Conservation (phyloP, 2,888 invertebrate species). For the Drosophila borealis region DNA sequence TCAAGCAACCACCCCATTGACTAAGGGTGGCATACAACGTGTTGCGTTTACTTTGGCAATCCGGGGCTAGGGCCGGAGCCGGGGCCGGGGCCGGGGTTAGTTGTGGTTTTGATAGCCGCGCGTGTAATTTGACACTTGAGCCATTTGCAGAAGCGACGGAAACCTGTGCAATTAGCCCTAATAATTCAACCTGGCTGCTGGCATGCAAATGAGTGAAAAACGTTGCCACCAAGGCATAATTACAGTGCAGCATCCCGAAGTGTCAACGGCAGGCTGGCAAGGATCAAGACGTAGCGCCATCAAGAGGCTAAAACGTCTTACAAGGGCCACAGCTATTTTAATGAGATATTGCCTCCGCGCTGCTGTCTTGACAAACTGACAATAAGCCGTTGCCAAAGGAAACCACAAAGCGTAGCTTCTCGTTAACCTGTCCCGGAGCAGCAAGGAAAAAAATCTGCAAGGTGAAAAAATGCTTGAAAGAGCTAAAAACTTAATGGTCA, state of each 20-base stretch:
- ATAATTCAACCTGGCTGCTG: conserved; percentile 32
- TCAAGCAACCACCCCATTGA: conserved; percentile 53
- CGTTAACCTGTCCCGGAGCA: conserved; percentile 44
- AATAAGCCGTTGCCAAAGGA: conserved; percentile 56
- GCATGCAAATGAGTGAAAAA: conserved; percentile 69
- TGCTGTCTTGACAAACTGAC: conserved; percentile 33
- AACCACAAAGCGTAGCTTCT: conserved; percentile 66
- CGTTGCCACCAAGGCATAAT: conserved; percentile 53
- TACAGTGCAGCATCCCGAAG: conserved; percentile 47
- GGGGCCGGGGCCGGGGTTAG: neutral
- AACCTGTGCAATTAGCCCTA: conserved; percentile 67
- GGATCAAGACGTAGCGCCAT: conserved; percentile 7
- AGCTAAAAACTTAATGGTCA: conserved; percentile 57
- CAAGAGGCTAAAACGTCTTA: conserved; percentile 29
- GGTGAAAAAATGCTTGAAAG: conserved; percentile 44
- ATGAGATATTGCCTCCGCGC: conserved; percentile 48
- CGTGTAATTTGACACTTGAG: conserved; percentile 71
- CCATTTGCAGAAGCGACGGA: conserved; percentile 29
- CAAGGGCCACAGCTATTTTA: conserved; percentile 60
- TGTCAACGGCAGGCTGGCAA: conserved; percentile 58
- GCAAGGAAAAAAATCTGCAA: neutral
- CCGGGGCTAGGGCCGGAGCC: neutral
- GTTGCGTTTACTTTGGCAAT: conserved; percentile 12
- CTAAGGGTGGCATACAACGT: conserved; percentile 41
- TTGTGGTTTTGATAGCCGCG: conserved; percentile 52